Evolutionary conservation across 2,888 invertebrate species (phyloP), one percentile per base, ranked within the genome.

Genomic region (Stenodera caucasica): DNA sequence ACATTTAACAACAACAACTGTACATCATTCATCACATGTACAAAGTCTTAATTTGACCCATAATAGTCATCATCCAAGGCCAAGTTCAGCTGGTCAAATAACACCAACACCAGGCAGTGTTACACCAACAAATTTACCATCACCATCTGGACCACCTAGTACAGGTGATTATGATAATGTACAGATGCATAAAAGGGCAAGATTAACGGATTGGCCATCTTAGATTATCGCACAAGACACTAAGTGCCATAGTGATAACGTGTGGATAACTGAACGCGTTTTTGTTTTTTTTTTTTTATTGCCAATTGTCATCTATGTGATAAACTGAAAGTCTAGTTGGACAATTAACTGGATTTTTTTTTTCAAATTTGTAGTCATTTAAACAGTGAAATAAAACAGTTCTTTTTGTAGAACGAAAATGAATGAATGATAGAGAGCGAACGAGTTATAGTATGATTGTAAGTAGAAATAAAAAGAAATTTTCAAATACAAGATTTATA

Each of bases 121-220:
- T 75, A 91, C 92, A 64, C 92, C 92, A 72, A 92, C 91, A 79
- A 91, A 91, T 82, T 84, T 91, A 81, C 89, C 90, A 70, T 91
- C 91, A 61, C 90, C 91, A 26, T 82, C 83, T 29, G 83, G 82
- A 4, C 75, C 77, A 45, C 73, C 77, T 49, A 75, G 76, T 51
- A 75, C 72, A 59, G 83, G 82, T 64, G 87, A 89, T 70, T 89
- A 89, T 72, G 89, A 89, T 77, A 83, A 82, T 58, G 85, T 86
- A 49, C 86, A 86, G 67, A 80, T 86, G 71, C 84, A 90, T 81
- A 96, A 96, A 83, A 88, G 95, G 79, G 89, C 92, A 75, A 89
- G 96, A 81, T 88, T 96, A 78, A 86, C 87, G 58, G 96, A 96
- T 79, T 96, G 96, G 96, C 88, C 91, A 81, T 91, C 93, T 89